Base-by-base conservation (phyloP, 2,113 vertebrate genomes). In the Nansenia antarctica region DNA sequence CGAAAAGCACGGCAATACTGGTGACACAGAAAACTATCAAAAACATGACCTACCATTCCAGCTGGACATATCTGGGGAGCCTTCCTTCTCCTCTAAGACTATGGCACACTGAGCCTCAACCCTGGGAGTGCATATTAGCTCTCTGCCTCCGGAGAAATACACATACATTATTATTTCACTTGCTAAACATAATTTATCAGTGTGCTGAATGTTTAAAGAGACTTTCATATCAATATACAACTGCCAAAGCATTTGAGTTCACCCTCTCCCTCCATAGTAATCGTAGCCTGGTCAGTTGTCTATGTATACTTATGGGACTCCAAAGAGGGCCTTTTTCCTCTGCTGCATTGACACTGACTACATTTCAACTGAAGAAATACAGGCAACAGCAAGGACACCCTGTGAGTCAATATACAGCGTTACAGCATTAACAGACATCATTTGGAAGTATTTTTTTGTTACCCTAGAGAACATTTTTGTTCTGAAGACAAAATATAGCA, bases 201-300 rank as follows among this genome's bases (percentile, higher is more conserved):
- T 80, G 45, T 85, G 68, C 81, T 89, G 85, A 83, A 91, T 89
- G 84, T 89, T 89, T 91, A 85, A 91, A 87, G 80, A 81, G 81
- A 78, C 76, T 87, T 90, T 90, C 82, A 82, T 66, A 87, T 88
- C 86, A 85, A 90, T 90, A 85, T 87, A 86, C 85, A 87, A 53
- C 32, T 61, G 26, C 26, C 18, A 22, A 39, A 39, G 24, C 3
- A 0, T 65, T 3, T 2, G 8, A 66, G 55, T 78, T 72, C 20
- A 0, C 62, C 73, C 55, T 65, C 24, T 26, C 63, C 62, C 80
- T 88, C 79, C 79, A 88, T 87, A 86, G 81, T 91, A 79, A 90
- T 80, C 71, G 61, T 55, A 52, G 72, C 68, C 55, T 63, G 68
- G 53, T 3, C 18, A 1, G 73, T 27, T 24, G 2, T 37, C 39